Base-by-base conservation (phyloP, 1,140 invertebrate genomes). In the Nomia melanderi region DNA sequence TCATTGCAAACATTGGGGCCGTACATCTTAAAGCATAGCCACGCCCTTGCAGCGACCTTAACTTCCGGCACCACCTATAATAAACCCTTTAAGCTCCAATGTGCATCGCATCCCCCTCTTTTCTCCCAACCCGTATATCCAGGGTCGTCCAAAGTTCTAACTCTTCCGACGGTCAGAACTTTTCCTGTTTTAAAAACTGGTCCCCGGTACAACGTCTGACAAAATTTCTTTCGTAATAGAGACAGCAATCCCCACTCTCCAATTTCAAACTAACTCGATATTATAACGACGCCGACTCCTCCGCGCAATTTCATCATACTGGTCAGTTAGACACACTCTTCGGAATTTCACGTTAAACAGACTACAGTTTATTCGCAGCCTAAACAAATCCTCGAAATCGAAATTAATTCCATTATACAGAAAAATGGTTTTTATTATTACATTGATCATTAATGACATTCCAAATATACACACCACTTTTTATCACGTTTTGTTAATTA, bases 21-120 rank as follows among this genome's bases (percentile, higher is more conserved):
- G 63, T 78, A 65, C 69, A 82, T 83, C 84, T 77, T 87, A 88
- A 85, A 82, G 82, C 41, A 79, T 71, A 82, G 88, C 88, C 88
- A 90, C 88, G 84, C 88, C 88, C 88, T 76, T 82, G 23, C 50
- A 77, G 70, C 73, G 44, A 78, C 80, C 87, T 85, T 86, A 83
- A 88, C 85, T 87, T 89, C 77, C 83, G 75, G 81, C 79, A 86
- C 77, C 79, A 86, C 83, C 83, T 89, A 86, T 76, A 67, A 62
- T 82, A 80, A 77, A 69, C 65, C 66, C 81, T 85, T 82, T 76
- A 79, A 81, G 69, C 62, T 78, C 64, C 64, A 75, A 39, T 73
- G 71, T 72, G 62, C 71, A 77, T 54, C 79, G 60, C 64, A 72
- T 56, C 77, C 72, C 71, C 73, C 83, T 70, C 67, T 66, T 64